phyloP scores from a whole-genome alignment of 2,888 invertebrate species.

The Hyposoter dolosus region DNA sequence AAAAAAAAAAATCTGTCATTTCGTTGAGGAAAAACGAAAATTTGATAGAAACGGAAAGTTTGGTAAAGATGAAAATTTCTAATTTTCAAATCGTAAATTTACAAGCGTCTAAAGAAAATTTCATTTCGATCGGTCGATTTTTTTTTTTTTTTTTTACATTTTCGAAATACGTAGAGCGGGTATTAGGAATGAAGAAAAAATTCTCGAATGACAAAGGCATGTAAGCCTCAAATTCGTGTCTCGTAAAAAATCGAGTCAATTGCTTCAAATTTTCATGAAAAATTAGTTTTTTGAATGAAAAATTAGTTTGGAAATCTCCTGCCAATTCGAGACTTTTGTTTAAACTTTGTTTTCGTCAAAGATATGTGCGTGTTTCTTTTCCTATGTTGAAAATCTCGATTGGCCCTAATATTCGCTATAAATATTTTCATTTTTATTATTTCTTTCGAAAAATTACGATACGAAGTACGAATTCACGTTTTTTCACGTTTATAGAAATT shows the following conservation, averaged over 20 bases:
- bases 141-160: too few species aligned
- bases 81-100: too few species aligned
- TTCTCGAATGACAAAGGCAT: neutral
- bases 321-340: neutral
- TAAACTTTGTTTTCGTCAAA: slow-evolving; percentile 18
- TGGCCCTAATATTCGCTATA: slow-evolving; percentile 28
- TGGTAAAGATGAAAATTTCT: too few species aligned
- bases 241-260: slow-evolving; percentile 40
- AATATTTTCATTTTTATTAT: neutral
- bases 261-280: neutral
- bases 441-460: neutral
- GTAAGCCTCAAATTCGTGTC: neutral
- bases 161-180: too few species aligned
- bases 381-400: slow-evolving; percentile 25
- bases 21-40: too few species aligned
- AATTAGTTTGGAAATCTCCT: slow-evolving; percentile 12
- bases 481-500: slow-evolving; percentile 6
- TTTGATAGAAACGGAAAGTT: too few species aligned
- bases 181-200: neutral
- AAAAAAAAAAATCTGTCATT: neutral
- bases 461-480: slow-evolving; percentile 23
- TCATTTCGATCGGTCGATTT: too few species aligned
- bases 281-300: neutral
- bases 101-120: too few species aligned
- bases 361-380: slow-evolving; percentile 68